A percentile compares a stretch with the other conserved stretches of the same genome.
Conservation (phyloP, 1,140 invertebrate species). For the Cecropterus lyciades region DNA sequence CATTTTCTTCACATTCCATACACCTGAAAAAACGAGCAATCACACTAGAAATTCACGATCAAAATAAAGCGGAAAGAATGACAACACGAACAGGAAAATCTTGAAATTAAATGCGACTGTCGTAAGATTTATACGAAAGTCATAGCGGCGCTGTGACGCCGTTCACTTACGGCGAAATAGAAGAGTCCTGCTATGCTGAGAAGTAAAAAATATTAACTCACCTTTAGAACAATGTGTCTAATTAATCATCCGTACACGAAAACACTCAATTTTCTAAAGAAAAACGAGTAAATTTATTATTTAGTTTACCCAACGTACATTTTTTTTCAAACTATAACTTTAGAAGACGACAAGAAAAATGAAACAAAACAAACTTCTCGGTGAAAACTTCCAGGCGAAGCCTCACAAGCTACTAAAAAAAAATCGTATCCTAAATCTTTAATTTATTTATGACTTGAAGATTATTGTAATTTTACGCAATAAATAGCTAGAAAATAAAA, state of each 20-base stretch:
- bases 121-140: constrained; percentile 2
- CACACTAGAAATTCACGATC: background rate
- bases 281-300: constrained; percentile 1
- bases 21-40: constrained; percentile 52
- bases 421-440: constrained; percentile 19
- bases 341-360: constrained; percentile 4
- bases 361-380: constrained; percentile 16
- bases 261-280: background rate
- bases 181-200: background rate
- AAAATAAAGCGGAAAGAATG: background rate
- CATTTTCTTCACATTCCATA: constrained; percentile 73
- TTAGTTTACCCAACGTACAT: constrained; percentile 23
- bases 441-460: background rate
- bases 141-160: constrained; percentile 14
- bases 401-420: background rate
- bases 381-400: background rate
- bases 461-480: constrained; percentile 31
- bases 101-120: background rate
- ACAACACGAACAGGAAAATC: background rate
- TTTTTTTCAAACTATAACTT: constrained; percentile 35
- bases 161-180: constrained; percentile 5
- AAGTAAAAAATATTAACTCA: constrained; percentile 7
- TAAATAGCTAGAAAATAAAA: constrained; percentile 41
- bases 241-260: background rate
- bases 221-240: constrained; percentile 8